Percentiles rank a stretch among this genome's conserved stretches.
These are phyloP conservation scores for Bujurquina vittata DNA, from an alignment of 2,113 vertebrate genomes.

Conservation along the genomic window DNA sequence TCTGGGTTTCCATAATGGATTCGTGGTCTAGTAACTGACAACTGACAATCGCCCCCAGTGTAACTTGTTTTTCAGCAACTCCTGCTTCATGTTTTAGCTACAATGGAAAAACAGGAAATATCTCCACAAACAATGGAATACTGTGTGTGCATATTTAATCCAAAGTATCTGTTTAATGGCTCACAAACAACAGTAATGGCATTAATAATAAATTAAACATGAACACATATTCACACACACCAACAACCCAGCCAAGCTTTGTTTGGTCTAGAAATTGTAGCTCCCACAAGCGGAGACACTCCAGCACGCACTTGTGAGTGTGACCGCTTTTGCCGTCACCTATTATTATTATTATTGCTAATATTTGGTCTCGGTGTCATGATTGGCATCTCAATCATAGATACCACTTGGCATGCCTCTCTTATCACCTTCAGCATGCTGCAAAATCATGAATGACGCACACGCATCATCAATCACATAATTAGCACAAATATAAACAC, in stretches of 20 bases:
- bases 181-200: slow-evolving; percentile 55
- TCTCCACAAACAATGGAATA: slow-evolving; percentile 11
- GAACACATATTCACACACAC: slow-evolving; percentile 1
- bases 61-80: slow-evolving; percentile 11
- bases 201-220: slow-evolving; percentile 60
- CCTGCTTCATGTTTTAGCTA: slow-evolving; percentile 26
- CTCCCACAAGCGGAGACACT: neutral
- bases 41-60: slow-evolving; percentile 13
- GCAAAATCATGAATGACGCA: slow-evolving; percentile 44
- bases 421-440: slow-evolving; percentile 44
- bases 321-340: slow-evolving; percentile 43
- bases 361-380: slow-evolving; percentile 18
- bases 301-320: slow-evolving; percentile 17
- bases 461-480: slow-evolving; percentile 24
- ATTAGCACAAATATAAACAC: slow-evolving; percentile 1
- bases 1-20: slow-evolving; percentile 42
- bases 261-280: slow-evolving; percentile 24
- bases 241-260: slow-evolving; percentile 16
- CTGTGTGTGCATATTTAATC: slow-evolving; percentile 57
- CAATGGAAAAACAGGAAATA: slow-evolving; percentile 10
- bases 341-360: neutral
- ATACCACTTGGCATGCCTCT: slow-evolving; percentile 33
- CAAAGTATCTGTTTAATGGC: slow-evolving; percentile 61
- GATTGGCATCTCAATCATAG: slow-evolving; percentile 29
- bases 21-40: slow-evolving; percentile 42